Evolutionary conservation across 2,888 invertebrate species (phyloP).

Genomic region (Drosophila rellima): DNA sequence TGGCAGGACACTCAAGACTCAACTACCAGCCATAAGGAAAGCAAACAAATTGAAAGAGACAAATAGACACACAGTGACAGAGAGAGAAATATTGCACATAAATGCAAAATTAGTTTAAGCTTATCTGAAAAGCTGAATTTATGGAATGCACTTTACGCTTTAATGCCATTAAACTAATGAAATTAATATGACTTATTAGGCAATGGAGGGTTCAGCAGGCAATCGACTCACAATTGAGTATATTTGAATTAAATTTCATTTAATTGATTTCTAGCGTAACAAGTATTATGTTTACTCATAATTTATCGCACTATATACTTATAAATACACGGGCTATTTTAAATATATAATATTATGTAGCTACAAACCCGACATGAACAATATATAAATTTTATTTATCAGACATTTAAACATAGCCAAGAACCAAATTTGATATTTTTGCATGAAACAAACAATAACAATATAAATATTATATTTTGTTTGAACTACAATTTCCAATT

Average conservation of each 20-base stretch:
- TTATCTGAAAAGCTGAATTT: slow-evolving; percentile 40
- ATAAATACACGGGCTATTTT: neutral
- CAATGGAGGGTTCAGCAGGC: slow-evolving; percentile 4
- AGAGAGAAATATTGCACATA: slow-evolving; percentile 29
- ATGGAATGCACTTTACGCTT: slow-evolving; percentile 39
- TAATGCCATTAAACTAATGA: slow-evolving; percentile 43
- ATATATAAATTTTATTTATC: no score
- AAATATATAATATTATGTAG: no score
- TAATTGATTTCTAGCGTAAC: no score
- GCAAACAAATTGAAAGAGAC: slow-evolving; percentile 23
- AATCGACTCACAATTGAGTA: slow-evolving; percentile 2
- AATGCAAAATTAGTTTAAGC: slow-evolving; percentile 51
- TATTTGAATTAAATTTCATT: no score
- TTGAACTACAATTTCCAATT: no score
- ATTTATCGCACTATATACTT: no score
- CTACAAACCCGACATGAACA: no score
- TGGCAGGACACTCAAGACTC: slow-evolving; percentile 61
- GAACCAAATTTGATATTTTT: no score
- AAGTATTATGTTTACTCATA: no score
- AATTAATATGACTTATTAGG: slow-evolving; percentile 29
- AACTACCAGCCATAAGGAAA: slow-evolving; percentile 49
- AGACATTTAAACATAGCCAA: neutral
- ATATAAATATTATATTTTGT: no score
- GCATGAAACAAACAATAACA: no score
- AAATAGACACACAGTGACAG: neutral